These are phyloP conservation scores for Littorina saxatilis DNA, from an alignment of 1,140 invertebrate genomes.

Conservation along the genomic window DNA sequence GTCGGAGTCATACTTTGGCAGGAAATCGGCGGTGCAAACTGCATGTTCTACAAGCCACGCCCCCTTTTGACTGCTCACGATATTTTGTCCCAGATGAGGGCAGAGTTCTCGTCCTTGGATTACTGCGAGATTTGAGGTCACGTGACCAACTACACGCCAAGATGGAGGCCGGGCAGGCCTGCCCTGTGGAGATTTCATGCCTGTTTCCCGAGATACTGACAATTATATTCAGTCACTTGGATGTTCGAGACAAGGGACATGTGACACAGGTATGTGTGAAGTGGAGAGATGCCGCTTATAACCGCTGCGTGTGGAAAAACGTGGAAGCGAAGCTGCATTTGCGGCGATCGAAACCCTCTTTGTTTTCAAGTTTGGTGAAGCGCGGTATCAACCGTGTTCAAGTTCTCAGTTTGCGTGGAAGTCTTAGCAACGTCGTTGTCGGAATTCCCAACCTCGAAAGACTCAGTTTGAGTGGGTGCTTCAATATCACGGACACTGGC, in stretches of 20 bases:
- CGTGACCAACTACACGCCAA: slow-evolving; percentile 56
- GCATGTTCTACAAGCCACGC: too few relatives aligned
- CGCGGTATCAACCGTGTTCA: slow-evolving; percentile 92
- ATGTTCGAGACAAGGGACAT: slow-evolving; percentile 90
- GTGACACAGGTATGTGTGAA: slow-evolving; percentile 92
- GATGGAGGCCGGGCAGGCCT: slow-evolving; percentile 57
- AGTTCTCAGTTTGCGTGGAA: slow-evolving; percentile 89
- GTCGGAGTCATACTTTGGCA: too few relatives aligned
- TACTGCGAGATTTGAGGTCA: slow-evolving; percentile 31
- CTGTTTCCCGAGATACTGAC: slow-evolving; percentile 95
- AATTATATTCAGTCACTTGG: slow-evolving; percentile 92
- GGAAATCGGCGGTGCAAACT: too few relatives aligned
- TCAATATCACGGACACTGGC: slow-evolving; percentile 91
- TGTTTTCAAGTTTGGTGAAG: slow-evolving; percentile 90
- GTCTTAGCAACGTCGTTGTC: slow-evolving; percentile 90
- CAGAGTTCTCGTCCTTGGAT: slow-evolving; percentile 25
- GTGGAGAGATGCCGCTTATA: slow-evolving; percentile 92
- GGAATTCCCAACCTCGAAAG: slow-evolving; percentile 91
- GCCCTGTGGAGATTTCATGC: slow-evolving; percentile 84
- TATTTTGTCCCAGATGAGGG: too few relatives aligned
- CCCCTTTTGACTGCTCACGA: too few relatives aligned
- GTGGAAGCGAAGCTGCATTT: slow-evolving; percentile 94
- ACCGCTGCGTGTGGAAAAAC: slow-evolving; percentile 93
- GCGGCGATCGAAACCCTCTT: slow-evolving; percentile 85
- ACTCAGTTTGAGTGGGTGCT: slow-evolving; percentile 94